Conservation (phyloP, 1,140 invertebrate genomes). For the Ridgeia piscesae region DNA sequence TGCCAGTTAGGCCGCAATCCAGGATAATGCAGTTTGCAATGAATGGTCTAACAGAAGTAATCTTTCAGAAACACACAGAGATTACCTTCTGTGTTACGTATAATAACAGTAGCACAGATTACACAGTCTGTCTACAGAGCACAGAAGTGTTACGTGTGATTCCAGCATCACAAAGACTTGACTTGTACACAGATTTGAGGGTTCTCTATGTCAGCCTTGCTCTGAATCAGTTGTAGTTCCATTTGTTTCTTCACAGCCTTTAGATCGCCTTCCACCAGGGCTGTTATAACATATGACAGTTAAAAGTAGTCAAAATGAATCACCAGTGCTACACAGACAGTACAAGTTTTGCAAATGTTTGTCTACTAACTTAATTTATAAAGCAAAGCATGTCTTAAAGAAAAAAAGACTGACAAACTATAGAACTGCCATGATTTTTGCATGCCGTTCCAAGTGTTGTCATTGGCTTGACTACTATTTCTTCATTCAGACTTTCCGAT, state of each 20-base stretch:
- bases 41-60: not conserved
- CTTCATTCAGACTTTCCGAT: not conserved
- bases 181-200: conserved; percentile 55
- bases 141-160: not conserved
- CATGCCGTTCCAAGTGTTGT: not conserved
- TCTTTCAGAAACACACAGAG: not conserved
- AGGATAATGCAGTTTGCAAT: not conserved
- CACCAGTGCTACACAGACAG: not conserved
- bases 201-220: conserved; percentile 71
- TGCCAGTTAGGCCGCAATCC: not conserved
- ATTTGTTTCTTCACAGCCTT: conserved; percentile 36
- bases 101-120: not conserved
- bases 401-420: not conserved
- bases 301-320: not conserved
- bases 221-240: conserved; percentile 75
- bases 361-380: not conserved
- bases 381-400: not conserved
- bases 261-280: conserved; percentile 47
- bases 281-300: conserved; percentile 32
- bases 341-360: not conserved
- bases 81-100: not conserved
- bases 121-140: not conserved
- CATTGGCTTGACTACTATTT: not conserved
- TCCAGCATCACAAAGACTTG: not conserved
- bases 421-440: not conserved